Conservation (phyloP, 1,140 invertebrate genomes). For the Lamellibrachia luymesi region DNA sequence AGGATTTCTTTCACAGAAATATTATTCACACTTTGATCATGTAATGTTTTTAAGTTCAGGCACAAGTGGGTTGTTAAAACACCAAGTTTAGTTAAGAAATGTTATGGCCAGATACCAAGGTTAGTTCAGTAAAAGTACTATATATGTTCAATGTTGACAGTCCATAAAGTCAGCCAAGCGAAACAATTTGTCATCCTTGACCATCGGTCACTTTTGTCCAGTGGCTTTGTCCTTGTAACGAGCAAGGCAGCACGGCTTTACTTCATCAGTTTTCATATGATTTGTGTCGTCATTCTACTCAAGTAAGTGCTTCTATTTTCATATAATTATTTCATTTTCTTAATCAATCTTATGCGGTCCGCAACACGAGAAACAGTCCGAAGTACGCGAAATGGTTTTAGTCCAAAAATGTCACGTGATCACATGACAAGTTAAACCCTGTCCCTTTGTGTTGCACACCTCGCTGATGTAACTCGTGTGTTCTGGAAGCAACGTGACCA, state of each 20-base stretch:
- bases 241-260: constrained; percentile 57
- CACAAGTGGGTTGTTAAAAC: no score
- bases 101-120: neutral
- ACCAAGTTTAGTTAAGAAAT: neutral
- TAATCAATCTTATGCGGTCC: neutral
- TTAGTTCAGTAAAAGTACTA: neutral
- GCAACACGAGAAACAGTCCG: no score
- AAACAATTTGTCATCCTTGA: constrained; percentile 41
- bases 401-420: neutral
- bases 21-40: no score
- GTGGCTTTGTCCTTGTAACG: constrained; percentile 59
- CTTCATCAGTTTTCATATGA: constrained; percentile 61
- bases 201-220: constrained; percentile 51
- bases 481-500: no score
- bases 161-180: neutral
- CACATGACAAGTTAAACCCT: neutral
- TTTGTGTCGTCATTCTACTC: constrained; percentile 61
- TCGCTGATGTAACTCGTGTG: no score
- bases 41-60: no score
- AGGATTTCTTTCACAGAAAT: no score
- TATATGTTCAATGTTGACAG: neutral
- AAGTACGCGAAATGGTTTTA: no score
- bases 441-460: no score
- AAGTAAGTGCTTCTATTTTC: constrained; percentile 55
- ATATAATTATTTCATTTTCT: neutral